Conservation (phyloP, 2,797 vertebrate species). For the Dryobates pubescens region DNA sequence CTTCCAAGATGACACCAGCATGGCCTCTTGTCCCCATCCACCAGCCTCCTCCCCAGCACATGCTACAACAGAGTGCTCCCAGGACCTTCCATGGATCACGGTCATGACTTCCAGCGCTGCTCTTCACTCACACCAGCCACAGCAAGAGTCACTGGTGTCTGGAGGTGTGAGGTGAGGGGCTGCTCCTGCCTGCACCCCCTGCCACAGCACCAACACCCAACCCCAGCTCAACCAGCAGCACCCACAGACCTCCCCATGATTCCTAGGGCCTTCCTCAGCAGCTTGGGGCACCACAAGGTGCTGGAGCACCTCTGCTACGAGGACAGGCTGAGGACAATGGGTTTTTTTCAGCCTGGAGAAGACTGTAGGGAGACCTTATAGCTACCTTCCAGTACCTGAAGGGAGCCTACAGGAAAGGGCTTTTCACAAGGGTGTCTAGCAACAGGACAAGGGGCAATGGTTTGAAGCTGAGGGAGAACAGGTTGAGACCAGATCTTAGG, state of each 20-base stretch:
- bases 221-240: background rate
- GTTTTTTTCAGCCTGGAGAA: too few relatives aligned
- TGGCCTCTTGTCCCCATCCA: background rate
- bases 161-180: background rate
- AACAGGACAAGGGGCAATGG: too few relatives aligned
- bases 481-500: too few relatives aligned
- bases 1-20: accelerated
- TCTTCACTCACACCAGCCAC: accelerated
- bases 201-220: background rate
- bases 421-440: too few relatives aligned
- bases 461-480: too few relatives aligned
- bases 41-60: background rate
- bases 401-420: too few relatives aligned
- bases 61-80: background rate
- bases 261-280: background rate
- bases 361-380: too few relatives aligned
- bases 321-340: too few relatives aligned
- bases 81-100: accelerated
- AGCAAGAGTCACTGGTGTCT: accelerated
- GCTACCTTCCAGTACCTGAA: too few relatives aligned
- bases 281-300: background rate
- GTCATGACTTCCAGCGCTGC: background rate
- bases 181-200: background rate
- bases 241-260: accelerated
- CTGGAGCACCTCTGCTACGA: too few relatives aligned